Evolutionary conservation across 2,113 vertebrate genomes (phyloP).

Genomic region (Paradisaea rubra): DNA sequence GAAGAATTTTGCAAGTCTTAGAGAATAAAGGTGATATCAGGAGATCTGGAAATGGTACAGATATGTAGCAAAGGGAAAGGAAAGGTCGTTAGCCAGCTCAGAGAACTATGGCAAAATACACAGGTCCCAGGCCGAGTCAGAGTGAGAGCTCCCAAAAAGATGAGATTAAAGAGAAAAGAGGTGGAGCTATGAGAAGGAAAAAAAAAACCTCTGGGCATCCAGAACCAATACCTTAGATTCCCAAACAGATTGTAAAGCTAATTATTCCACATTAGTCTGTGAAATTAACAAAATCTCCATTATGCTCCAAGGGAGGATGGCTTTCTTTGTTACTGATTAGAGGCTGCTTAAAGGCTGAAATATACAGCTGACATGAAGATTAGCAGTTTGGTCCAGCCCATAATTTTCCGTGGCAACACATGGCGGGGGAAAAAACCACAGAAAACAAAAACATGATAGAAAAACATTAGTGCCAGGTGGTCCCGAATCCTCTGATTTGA

Average conservation of each 20-base stretch:
- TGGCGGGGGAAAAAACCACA: not conserved
- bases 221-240: not conserved
- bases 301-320: not conserved
- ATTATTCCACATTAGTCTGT: not conserved
- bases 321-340: not conserved
- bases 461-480: not conserved
- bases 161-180: not conserved
- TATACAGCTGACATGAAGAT: not conserved
- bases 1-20: not conserved
- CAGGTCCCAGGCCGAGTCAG: accelerated
- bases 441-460: not conserved
- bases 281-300: not conserved
- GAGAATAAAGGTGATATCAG: not conserved
- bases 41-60: not conserved
- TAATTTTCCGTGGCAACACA: not conserved
- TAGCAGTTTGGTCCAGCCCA: not conserved
- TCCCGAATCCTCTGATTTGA: not conserved
- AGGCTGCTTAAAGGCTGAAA: not conserved
- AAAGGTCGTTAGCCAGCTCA: not conserved
- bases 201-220: not conserved
- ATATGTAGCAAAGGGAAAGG: not conserved
- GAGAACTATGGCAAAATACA: not conserved
- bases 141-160: not conserved
- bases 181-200: not conserved
- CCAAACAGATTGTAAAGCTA: not conserved